Conservation (phyloP, 2,888 invertebrate species). For the Nephrotoma appendiculata region DNA sequence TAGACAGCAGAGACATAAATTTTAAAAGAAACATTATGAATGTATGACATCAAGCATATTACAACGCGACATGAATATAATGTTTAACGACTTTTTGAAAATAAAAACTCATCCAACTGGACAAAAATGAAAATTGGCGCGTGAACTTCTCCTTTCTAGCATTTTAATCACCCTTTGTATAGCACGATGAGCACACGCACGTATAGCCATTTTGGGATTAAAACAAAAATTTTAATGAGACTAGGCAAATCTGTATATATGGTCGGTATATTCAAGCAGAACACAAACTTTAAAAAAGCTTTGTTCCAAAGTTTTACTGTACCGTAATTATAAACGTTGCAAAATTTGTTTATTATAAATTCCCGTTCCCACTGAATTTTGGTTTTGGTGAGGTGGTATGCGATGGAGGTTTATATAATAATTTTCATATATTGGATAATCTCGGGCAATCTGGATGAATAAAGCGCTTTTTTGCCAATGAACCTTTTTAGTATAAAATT, state of each 20-base stretch:
- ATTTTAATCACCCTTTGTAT: background rate
- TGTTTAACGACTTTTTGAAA: too few species aligned
- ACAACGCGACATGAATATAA: background rate
- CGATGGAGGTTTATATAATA: background rate
- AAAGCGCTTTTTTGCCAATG: background rate
- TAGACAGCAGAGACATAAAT: too few species aligned
- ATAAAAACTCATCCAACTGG: too few species aligned
- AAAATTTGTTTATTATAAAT: background rate
- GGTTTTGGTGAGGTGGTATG: background rate
- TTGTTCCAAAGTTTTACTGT: background rate
- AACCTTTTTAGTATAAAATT: background rate
- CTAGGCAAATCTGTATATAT: too few species aligned
- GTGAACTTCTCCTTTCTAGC: too few species aligned
- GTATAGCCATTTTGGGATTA: too few species aligned
- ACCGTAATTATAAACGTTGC: background rate
- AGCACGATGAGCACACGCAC: too few species aligned
- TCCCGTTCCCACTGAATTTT: background rate
- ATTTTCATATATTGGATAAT: background rate
- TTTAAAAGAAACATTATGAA: too few species aligned
- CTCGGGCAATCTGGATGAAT: background rate
- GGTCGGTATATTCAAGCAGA: background rate
- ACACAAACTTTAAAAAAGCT: background rate
- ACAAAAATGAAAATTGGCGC: too few species aligned
- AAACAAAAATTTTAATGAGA: too few species aligned
- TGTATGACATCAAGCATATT: background rate